phyloP scores from a whole-genome alignment of 2,888 invertebrate species.

The Mayetiola destructor region DNA sequence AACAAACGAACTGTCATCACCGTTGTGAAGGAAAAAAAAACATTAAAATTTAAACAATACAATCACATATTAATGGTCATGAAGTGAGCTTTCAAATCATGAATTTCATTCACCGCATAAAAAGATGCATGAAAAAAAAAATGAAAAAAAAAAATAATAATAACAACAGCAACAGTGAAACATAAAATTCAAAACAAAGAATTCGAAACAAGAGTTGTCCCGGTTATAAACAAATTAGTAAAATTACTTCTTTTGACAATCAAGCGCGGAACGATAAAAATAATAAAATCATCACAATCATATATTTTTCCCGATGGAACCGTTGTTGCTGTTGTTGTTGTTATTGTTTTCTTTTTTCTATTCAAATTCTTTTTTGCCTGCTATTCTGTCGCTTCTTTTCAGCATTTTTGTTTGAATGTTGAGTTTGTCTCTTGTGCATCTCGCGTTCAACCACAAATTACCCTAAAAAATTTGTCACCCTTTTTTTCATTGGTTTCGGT shows the following conservation, averaged over 20 bases:
- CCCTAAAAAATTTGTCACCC: conserved; percentile 15
- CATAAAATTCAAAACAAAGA: background rate
- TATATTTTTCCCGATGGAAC: background rate
- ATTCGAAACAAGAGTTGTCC: background rate
- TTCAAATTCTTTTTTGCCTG: background rate
- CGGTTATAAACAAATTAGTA: conserved; percentile 14
- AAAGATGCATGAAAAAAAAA: background rate
- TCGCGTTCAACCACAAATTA: conserved; percentile 13
- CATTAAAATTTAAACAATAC: conserved; percentile 7
- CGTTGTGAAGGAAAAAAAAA: too few relatives aligned
- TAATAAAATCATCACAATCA: conserved; percentile 14
- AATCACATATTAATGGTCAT: background rate
- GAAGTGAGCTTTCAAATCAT: too few relatives aligned
- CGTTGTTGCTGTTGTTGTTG: too few relatives aligned
- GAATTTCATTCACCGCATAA: too few relatives aligned
- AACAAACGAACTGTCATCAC: too few relatives aligned
- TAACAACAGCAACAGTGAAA: background rate
- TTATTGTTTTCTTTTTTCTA: conserved; percentile 1
- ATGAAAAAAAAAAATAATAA: background rate
- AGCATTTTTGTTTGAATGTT: background rate
- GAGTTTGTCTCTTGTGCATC: background rate
- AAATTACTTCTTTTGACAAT: conserved; percentile 15
- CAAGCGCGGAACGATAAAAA: conserved; percentile 13
- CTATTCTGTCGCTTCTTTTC: background rate
- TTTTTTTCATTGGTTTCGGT: background rate